Base-by-base conservation (phyloP, 2,888 invertebrate genomes). In the Drosophila cognata region DNA sequence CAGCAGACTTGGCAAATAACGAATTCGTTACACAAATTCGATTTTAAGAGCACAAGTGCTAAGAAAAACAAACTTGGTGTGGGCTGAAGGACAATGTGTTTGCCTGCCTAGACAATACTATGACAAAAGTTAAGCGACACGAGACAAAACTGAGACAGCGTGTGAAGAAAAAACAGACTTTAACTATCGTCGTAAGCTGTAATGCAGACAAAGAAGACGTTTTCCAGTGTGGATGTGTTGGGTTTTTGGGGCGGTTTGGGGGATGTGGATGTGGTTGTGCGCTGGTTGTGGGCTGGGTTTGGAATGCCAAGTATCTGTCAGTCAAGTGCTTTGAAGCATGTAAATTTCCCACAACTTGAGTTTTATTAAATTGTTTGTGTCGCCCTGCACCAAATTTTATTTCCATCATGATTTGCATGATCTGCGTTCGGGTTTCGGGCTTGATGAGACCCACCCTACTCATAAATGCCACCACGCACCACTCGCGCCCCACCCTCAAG, bases 341-440 rank as follows among this genome's bases (percentile, higher is more conserved):
- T 88, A 88, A 82, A 87, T 89, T 91, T 89, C 59, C 70, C 59
- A 80, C 74, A 82, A 87, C 76, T 82, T 74, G 74, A 77, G 86
- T 91, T 88, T 89, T 89, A 91, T 87, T 91, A 91, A 89, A 91
- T 91, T 87, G 88, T 89, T 91, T 88, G 82, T 76, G 80, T 87
- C 88, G 77, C 71, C 63, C 73, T 51, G 71, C 72, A 76, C 68
- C 74, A 76, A 75, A 82, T 89, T 88, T 80, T 84, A 89, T 89
- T 82, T 89, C 71, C 85, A 77, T 76, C 85, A 86, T 77, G 89
- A 85, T 85, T 88, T 89, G 80, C 88, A 88, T 84, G 80, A 78
- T 85, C 82, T 71, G 58, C 62, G 68, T 51, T 68, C 33, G 64
- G 62, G 56, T 57, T 57, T 58, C 46, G 48, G 31, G 57, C 62